Evolutionary conservation across 2,797 vertebrate species (phyloP).

Genomic region (Gymnoscopelus braueri): DNA sequence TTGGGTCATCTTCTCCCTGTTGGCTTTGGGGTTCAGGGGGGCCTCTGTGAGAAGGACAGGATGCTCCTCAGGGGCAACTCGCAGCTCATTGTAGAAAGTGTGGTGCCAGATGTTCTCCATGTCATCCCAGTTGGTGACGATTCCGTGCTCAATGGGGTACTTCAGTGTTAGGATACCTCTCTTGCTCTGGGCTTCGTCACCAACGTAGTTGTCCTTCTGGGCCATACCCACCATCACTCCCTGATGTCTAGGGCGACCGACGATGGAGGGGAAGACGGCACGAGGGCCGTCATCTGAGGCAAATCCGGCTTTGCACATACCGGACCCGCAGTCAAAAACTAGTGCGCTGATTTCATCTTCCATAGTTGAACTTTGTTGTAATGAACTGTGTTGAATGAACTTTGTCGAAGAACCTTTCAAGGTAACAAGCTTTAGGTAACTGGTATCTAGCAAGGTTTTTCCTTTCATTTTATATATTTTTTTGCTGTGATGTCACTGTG

Average conservation of each 20-base stretch:
- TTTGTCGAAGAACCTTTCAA: too few species aligned
- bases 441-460: too few species aligned
- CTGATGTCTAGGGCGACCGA: conserved; percentile 61
- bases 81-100: conserved; percentile 98
- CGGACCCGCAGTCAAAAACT: too few species aligned
- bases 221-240: conserved; percentile 99
- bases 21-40: conserved; percentile 99
- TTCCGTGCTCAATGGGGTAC: conserved; percentile 97
- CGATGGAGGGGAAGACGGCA: too few species aligned
- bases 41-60: conserved; percentile 98
- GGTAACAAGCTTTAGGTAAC: too few species aligned
- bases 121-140: conserved; percentile 91
- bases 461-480: too few species aligned
- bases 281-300: too few species aligned
- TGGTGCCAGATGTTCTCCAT: conserved; percentile 94
- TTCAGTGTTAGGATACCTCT: conserved; percentile 98
- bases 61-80: conserved; percentile 98
- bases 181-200: conserved; percentile 99
- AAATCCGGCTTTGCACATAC: too few species aligned
- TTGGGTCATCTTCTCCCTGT: conserved; percentile 99
- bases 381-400: too few species aligned
- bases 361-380: too few species aligned
- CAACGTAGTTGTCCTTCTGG: conserved; percentile 98
- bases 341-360: too few species aligned
- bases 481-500: too few species aligned